A percentile compares a stretch with the other conserved stretches of the same genome.
phyloP scores from a whole-genome alignment of 2,113 vertebrate species.

The Apteryx mantelli region DNA sequence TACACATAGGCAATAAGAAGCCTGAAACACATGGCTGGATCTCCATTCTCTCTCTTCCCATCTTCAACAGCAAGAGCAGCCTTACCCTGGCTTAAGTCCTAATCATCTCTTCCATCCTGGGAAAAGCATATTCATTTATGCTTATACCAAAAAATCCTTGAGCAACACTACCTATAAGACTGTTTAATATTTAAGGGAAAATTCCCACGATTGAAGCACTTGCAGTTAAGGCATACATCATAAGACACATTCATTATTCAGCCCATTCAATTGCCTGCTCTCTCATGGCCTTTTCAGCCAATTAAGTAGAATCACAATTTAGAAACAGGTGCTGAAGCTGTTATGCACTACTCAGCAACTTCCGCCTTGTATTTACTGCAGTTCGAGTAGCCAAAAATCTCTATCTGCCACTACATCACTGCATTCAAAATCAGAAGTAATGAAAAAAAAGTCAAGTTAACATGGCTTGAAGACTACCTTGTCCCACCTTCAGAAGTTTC shows the following conservation, averaged over 20 bases:
- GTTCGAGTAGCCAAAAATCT: neutral
- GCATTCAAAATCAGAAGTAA: neutral
- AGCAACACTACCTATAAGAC: neutral
- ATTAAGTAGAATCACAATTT: neutral
- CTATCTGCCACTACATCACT: neutral
- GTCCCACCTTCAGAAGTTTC: neutral
- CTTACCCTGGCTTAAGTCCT: neutral
- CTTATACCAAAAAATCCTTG: neutral
- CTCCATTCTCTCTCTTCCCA: too few relatives aligned
- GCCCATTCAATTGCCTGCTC: too few relatives aligned
- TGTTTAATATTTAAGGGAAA: neutral
- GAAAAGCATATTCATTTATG: neutral
- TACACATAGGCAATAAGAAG: too few relatives aligned
- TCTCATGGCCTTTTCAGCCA: neutral
- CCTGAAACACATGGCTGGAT: too few relatives aligned
- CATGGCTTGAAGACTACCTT: neutral
- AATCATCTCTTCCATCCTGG: neutral
- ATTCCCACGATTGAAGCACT: neutral
- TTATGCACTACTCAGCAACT: neutral
- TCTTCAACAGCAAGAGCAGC: too few relatives aligned
- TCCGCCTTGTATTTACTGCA: neutral
- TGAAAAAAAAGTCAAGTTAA: neutral
- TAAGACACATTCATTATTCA: neutral
- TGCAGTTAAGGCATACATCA: rapidly evolving
- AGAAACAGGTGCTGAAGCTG: neutral